A percentile compares a stretch with the other conserved stretches of the same genome.
Conservation (phyloP, 2,113 vertebrate species). For the Rhea pennata region DNA sequence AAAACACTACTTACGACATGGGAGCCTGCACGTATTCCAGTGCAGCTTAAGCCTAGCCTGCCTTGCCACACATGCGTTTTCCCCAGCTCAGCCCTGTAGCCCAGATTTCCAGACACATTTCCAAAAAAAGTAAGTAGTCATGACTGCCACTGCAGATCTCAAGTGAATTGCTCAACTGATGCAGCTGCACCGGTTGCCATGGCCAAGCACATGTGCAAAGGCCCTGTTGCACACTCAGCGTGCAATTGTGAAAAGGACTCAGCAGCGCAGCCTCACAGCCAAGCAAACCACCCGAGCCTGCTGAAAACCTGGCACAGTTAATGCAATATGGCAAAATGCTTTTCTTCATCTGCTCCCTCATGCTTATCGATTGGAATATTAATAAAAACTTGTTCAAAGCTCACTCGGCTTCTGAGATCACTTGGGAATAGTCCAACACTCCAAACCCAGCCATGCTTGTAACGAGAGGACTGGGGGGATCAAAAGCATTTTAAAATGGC, state of each 20-base stretch:
- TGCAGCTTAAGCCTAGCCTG: neutral
- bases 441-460: neutral
- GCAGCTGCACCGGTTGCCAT: neutral
- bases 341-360: neutral
- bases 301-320: neutral
- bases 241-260: neutral
- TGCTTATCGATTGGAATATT: constrained; percentile 22
- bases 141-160: neutral
- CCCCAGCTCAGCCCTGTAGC: neutral
- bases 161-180: neutral
- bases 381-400: constrained; percentile 47
- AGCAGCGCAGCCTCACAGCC: neutral
- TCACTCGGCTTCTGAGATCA: neutral
- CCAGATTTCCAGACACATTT: neutral
- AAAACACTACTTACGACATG: neutral
- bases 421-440: constrained; percentile 20
- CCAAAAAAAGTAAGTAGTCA: fast-evolving
- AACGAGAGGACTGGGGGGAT: constrained; percentile 15
- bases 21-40: neutral
- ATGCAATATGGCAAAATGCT: neutral
- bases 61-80: neutral
- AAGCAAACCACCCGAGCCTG: neutral
- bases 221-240: neutral
- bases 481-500: constrained; percentile 57
- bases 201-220: neutral